phyloP scores from a whole-genome alignment of 2,888 invertebrate genomes.

The Brachyptera putata region DNA sequence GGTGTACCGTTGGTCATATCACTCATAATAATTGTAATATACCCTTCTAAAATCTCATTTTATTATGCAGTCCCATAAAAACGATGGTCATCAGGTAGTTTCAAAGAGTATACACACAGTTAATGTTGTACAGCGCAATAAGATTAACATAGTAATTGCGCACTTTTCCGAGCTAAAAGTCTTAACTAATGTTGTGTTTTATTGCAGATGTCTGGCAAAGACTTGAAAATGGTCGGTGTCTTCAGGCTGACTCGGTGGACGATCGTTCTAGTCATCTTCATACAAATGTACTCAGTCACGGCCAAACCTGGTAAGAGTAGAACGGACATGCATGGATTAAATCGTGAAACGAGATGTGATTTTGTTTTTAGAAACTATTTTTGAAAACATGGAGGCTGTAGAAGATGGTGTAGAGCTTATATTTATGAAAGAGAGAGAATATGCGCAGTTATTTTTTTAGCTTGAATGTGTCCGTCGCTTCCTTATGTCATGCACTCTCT shows the following conservation, averaged over 20 bases:
- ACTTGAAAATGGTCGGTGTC: not conserved
- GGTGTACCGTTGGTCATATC: too few relatives aligned
- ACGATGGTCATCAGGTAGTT: not conserved
- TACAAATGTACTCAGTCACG: not conserved
- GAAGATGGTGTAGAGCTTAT: too few relatives aligned
- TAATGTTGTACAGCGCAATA: not conserved
- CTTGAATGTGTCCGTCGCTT: too few relatives aligned
- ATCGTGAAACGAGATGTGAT: too few relatives aligned
- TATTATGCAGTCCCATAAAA: slow-evolving; percentile 3
- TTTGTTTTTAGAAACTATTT: too few relatives aligned
- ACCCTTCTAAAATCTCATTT: not conserved
- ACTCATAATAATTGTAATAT: too few relatives aligned
- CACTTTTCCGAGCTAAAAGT: not conserved
- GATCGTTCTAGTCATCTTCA: slow-evolving; percentile 3
- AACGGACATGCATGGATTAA: not conserved
- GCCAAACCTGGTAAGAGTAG: slow-evolving; percentile 3
- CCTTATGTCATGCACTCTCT: too few relatives aligned
- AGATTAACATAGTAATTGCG: slow-evolving; percentile 11
- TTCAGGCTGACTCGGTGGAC: not conserved
- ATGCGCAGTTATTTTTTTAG: too few relatives aligned
- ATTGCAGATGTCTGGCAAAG: not conserved
- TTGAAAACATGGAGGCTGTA: too few relatives aligned
- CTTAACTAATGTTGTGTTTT: not conserved
- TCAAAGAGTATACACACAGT: too few relatives aligned
- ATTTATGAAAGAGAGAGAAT: too few relatives aligned